Percentiles rank a stretch among this genome's conserved stretches.
Evolutionary conservation across 2,113 vertebrate species (phyloP).

Genomic region (Octodon degus): DNA sequence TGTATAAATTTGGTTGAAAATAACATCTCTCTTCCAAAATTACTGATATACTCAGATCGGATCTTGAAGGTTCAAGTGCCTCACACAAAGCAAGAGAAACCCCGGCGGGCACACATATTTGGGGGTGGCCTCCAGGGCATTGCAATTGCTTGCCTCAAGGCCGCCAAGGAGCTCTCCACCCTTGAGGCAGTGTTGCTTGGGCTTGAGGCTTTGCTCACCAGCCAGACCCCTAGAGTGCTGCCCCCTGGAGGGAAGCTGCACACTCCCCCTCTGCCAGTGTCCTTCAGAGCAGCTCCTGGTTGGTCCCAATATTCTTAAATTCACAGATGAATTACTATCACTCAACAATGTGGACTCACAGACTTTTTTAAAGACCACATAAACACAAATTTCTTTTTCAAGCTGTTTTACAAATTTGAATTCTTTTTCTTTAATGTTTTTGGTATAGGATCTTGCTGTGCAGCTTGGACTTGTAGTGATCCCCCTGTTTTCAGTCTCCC

Average conservation of each 20-base stretch:
- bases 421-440: too few relatives aligned
- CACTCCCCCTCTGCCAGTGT: rapidly evolving
- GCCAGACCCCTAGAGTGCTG: too few relatives aligned
- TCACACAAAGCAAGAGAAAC: neutral
- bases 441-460: too few relatives aligned
- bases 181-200: too few relatives aligned
- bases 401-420: neutral
- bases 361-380: neutral
- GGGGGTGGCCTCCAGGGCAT: too few relatives aligned
- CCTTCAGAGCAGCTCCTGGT: too few relatives aligned
- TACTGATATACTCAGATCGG: neutral
- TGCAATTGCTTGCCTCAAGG: rapidly evolving
- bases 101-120: rapidly evolving
- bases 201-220: rapidly evolving
- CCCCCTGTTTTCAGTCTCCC: too few relatives aligned
- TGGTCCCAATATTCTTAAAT: neutral
- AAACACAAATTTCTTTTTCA: neutral
- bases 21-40: neutral
- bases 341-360: neutral
- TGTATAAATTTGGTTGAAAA: neutral
- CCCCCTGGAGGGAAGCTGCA: rapidly evolving
- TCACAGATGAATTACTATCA: neutral
- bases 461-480: too few relatives aligned
- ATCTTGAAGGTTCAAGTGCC: too few relatives aligned
- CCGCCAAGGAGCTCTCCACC: rapidly evolving